Base-by-base conservation (phyloP, 2,888 invertebrate genomes). In the Nectonema munidae region DNA sequence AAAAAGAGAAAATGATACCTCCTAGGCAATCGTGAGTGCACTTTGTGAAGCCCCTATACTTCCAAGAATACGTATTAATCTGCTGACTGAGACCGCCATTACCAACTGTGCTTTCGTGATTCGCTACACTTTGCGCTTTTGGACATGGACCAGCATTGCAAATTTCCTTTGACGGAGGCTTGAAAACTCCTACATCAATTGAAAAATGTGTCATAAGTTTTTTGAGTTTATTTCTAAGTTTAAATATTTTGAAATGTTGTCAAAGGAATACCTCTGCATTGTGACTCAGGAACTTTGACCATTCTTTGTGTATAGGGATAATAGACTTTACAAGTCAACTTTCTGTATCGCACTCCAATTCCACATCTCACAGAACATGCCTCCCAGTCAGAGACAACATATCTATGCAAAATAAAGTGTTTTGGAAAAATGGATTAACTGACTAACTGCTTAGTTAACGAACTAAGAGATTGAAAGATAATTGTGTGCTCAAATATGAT, bases 221-320 rank as follows among this genome's bases (percentile, higher is more conserved):
- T 25, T 25, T 25, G 25, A 25, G n/a, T 9, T 14, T 14, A 6
- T 11, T 14, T 30, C 9, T 14, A 30, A 6, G 15, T 30, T 30
- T 25, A 6, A 25, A n/a, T 25, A 6, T 9, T 6, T 9, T 9
- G n/a, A 25, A 25, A 25, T 25, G 25, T 9, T 25, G 9, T 25
- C 25, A n/a, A 25, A 25, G n/a, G 25, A 25, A 25, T n/a, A 34
- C 35, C 35, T 19, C 19, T 16, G 19, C 35, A 34, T 34, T 34
- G 35, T 11, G 17, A 18, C 14, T 34, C 35, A 6, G 35, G 35
- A 19, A 34, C 35, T 19, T 34, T 20, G 4, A 34, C 35, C 35
- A 34, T 34, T 16, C 17, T 34, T 34, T 34, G 35, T 6, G 35
- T 34, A 14, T 34, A 34, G 6, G 35, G 35, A 19, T 34, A 34